These are phyloP conservation scores for Nomada fabriciana DNA, from an alignment of 2,888 invertebrate species.

Conservation along the genomic window DNA sequence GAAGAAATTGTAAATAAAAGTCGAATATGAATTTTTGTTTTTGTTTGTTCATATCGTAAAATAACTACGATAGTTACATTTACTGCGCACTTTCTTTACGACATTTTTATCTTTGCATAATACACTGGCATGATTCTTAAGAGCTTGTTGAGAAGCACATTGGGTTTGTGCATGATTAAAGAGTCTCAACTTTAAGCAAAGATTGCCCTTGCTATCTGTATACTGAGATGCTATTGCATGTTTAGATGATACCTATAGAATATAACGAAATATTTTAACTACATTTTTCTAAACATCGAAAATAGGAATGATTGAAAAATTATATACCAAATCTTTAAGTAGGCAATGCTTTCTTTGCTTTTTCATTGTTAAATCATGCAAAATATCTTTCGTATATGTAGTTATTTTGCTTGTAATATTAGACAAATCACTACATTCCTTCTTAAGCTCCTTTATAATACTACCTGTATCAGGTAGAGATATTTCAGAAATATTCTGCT, in stretches of 20 bases:
- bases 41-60: background rate
- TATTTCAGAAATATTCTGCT: conserved; percentile 23
- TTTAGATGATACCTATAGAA: conserved; percentile 44
- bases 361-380: conserved; percentile 59
- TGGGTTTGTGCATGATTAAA: conserved; percentile 40
- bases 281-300: background rate
- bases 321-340: conserved; percentile 41
- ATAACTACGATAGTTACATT: conserved; percentile 37
- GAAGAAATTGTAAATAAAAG: background rate
- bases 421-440: conserved; percentile 71
- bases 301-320: background rate
- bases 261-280: background rate
- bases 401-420: conserved; percentile 72
- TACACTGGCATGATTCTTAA: conserved; percentile 8
- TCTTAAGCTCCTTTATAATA: conserved; percentile 66
- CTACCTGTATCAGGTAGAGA: conserved; percentile 52
- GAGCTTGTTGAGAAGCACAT: conserved; percentile 13
- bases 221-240: conserved; percentile 48
- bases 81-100: conserved; percentile 7
- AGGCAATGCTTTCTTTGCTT: conserved; percentile 39
- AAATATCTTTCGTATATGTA: conserved; percentile 72
- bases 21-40: background rate
- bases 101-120: background rate
- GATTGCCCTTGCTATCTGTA: conserved; percentile 47
- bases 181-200: conserved; percentile 63